Evolutionary conservation across 2,113 vertebrate genomes (phyloP), one percentile per base, ranked within the genome.

Genomic region (Enhydra lutris): DNA sequence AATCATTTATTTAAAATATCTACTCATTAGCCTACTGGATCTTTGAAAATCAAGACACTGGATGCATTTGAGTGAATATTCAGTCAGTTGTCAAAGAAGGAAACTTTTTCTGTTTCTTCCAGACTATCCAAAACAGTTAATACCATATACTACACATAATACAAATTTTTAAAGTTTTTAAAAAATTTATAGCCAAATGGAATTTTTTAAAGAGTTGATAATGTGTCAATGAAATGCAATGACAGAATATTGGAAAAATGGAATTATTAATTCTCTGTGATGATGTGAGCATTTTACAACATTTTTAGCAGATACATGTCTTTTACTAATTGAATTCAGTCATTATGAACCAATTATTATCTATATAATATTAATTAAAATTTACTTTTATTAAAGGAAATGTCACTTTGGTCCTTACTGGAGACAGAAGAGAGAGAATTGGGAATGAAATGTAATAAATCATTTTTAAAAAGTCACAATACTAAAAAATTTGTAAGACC

Each of bases 301-400:
- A 57, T 14, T 69, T 39, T 89, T 78, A 79, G 52, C 36, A 73
- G 9, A 76, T 18, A 2, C 12, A 29, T 26, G 61, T 76, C 42
- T 26, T 50, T 47, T 59, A 84, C 36, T 42, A 96, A 26, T 36
- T 69, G 61, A 69, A 82, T 50, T 89, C 55, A 78, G 34, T 50
- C 82, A 20, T 79, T 76, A 83, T n/a, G 11, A 73, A 45, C 2
- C 42, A 50, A 79, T 74, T 71, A 90, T 2, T 93, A 4, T 50
- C 4, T 42, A 31, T 63, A 74, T 42, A 61, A 52, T 52, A 52
- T 31, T 88, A 94, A 94, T 74, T 76, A 55, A 31, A 87, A 76
- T 47, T 93, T 82, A 87, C 20, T 97, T 95, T 94, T 73, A 90
- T 55, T 61, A 86, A 71, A 91, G 78, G 6, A 97, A 94, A 65